phyloP scores from a whole-genome alignment of 2,797 vertebrate genomes.

The Chelon labrosus region DNA sequence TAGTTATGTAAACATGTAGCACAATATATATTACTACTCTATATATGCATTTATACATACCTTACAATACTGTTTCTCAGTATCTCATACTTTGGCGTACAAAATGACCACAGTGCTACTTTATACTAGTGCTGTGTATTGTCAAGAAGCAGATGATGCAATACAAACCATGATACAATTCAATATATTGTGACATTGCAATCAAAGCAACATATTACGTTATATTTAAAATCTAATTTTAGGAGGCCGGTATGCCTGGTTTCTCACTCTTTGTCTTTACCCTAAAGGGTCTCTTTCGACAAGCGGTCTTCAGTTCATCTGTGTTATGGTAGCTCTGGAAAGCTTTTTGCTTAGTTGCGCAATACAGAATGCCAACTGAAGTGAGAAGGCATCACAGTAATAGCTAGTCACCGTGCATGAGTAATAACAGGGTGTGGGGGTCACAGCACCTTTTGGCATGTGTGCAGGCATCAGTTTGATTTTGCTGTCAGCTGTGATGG shows the following conservation, averaged over 20 bases:
- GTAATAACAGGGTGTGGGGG: conserved; percentile 71
- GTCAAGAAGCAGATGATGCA: too few species aligned
- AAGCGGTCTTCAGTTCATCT: conserved; percentile 61
- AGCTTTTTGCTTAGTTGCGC: conserved; percentile 75
- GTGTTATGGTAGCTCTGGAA: conserved; percentile 61
- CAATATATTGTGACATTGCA: too few species aligned
- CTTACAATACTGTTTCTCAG: neutral
- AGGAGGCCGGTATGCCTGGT: neutral
- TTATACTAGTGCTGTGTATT: too few species aligned
- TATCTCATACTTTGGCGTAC: too few species aligned
- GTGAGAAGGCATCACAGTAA: conserved; percentile 65
- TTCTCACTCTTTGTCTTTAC: conserved; percentile 38
- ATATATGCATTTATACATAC: neutral
- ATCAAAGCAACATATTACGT: too few species aligned
- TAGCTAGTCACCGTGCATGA: conserved; percentile 69
- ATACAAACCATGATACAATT: too few species aligned
- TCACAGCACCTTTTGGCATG: conserved; percentile 64
- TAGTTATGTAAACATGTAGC: neutral
- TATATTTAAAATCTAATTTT: too few species aligned
- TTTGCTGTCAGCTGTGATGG: conserved; percentile 71
- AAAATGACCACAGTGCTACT: too few species aligned
- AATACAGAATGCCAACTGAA: conserved; percentile 59
- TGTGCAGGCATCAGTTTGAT: conserved; percentile 65
- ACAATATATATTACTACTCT: neutral
- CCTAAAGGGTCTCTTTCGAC: conserved; percentile 54